A percentile compares a stretch with the other conserved stretches of the same genome.
Conservation (phyloP, 2,113 vertebrate species). For the Dicrurus megarhynchus region DNA sequence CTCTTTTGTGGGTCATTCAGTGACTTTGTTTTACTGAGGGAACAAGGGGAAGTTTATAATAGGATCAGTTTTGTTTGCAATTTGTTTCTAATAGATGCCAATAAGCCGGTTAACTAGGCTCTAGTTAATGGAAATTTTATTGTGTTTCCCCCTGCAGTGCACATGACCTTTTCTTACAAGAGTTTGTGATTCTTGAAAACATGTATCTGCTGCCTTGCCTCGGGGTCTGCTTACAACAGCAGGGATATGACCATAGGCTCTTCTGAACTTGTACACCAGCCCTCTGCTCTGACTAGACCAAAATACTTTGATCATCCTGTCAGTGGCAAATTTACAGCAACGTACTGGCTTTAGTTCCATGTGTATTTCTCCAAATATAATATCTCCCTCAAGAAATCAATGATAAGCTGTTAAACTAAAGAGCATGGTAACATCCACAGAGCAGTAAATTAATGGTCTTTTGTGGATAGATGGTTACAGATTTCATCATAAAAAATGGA, state of each 20-base stretch:
- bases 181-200: constrained; percentile 83
- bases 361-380: constrained; percentile 85
- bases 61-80: constrained; percentile 91
- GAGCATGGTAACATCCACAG: constrained; percentile 85
- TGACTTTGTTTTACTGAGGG: constrained; percentile 67
- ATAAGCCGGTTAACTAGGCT: constrained; percentile 90
- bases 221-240: constrained; percentile 55
- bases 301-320: constrained; percentile 81
- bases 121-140: constrained; percentile 99
- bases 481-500: constrained; percentile 93
- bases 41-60: constrained; percentile 85
- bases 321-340: constrained; percentile 81
- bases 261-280: constrained; percentile 63
- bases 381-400: constrained; percentile 84
- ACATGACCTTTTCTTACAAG: constrained; percentile 89
- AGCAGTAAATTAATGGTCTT: constrained; percentile 88
- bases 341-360: constrained; percentile 72
- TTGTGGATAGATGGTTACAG: constrained; percentile 90
- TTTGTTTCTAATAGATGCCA: constrained; percentile 94
- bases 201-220: constrained; percentile 78
- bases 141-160: constrained; percentile 82
- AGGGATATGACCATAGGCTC: constrained; percentile 59
- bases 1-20: constrained; percentile 65
- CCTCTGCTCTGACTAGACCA: constrained; percentile 55
- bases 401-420: constrained; percentile 89